Base-by-base conservation (phyloP, 2,113 vertebrate species). In the Budorcas taxicolor region DNA sequence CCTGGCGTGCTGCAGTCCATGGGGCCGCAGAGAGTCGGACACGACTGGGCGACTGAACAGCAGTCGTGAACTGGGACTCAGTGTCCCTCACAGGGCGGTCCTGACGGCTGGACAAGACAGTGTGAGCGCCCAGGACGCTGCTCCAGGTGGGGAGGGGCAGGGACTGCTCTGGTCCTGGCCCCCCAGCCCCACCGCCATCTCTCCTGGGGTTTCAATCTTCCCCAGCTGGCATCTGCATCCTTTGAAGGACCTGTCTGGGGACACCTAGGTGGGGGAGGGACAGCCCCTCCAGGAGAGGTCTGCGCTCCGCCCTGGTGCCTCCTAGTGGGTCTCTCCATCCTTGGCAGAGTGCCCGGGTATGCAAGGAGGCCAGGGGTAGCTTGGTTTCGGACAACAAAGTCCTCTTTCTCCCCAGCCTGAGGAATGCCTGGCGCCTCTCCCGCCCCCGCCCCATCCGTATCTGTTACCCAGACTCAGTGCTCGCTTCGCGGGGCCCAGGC, bases 301-400 rank as follows among this genome's bases (percentile, higher is more conserved):
- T 83, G 3, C 0, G 27, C 50, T 58, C 15, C 3, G 0, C 19
- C 27, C 40, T 33, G 1, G 60, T 3, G 6, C 62, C 53, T 8
- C 45, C 57, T 0, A 3, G 58, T 16, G 87, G 74, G 87, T 64
- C 92, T 86, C 67, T 47, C 85, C 14, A 15, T 86, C 55, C 6
- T 53, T 97, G 98, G 97, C 97, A 11, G 36, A 78, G 86, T 36
- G 94, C 97, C 97, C 12, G 1, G 89, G 83, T 55, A 52, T n/a
- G 23, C 45, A 43, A 31, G 47, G 94, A 96, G 74, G 87, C 91
- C n/a, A 92, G 85, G 91, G 91, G 57, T 15, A 27, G 97, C 97
- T 96, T 91, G 27, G 45, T 90, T 83, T 94, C 31, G 7, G 74
- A 86, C 83, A 96, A 98, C 96, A 98, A 98, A 97, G 94, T 82